phyloP scores from a whole-genome alignment of 2,113 vertebrate species.

The Macaca mulatta region DNA sequence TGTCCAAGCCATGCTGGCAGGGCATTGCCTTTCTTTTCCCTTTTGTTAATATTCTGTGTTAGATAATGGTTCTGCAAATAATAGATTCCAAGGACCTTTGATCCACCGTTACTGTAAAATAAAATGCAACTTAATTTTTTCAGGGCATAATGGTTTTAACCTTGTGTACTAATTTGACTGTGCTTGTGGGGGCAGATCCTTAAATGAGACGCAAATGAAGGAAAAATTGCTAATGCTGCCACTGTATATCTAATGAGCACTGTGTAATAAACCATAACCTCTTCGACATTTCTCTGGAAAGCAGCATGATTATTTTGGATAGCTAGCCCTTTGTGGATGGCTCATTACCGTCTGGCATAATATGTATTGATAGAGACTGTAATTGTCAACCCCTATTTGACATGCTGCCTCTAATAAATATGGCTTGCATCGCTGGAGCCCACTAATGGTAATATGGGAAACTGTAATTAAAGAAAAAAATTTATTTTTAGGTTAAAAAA shows the following conservation, averaged over 20 bases:
- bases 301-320: constrained; percentile 91
- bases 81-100: constrained; percentile 84
- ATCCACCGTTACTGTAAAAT: constrained; percentile 83
- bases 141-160: constrained; percentile 87
- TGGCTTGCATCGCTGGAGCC: constrained; percentile 89
- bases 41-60: constrained; percentile 78
- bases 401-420: constrained; percentile 97
- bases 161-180: constrained; percentile 87
- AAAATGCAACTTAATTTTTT: constrained; percentile 82
- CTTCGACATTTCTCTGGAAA: constrained; percentile 90
- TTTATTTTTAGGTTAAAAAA: constrained; percentile 77
- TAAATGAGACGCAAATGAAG: constrained; percentile 89
- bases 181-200: constrained; percentile 85
- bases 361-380: constrained; percentile 96
- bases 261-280: constrained; percentile 94
- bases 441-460: constrained; percentile 87
- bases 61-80: constrained; percentile 82
- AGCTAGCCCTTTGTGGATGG: constrained; percentile 89
- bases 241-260: constrained; percentile 89
- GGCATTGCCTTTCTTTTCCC: constrained; percentile 66
- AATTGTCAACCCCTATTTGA: constrained; percentile 97
- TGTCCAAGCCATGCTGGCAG: constrained; percentile 56
- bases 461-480: constrained; percentile 83
- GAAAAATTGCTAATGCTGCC: constrained; percentile 88
- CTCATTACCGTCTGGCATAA: constrained; percentile 96